Conservation (phyloP, 2,888 invertebrate genomes). For the Athalia rosae region DNA sequence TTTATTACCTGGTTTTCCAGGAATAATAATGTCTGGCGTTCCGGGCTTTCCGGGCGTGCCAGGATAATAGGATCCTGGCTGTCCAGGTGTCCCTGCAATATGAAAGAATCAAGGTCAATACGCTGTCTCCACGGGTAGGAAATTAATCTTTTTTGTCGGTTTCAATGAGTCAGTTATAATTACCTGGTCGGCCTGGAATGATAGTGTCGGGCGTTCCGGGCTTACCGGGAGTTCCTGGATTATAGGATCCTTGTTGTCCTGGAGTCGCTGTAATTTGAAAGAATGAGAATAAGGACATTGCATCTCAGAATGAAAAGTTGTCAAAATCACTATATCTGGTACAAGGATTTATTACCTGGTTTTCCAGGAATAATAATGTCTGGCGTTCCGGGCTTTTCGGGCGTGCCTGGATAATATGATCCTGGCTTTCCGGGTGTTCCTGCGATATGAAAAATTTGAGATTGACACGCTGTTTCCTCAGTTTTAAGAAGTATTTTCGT, state of each 20-base stretch:
- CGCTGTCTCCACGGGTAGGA: too few species aligned
- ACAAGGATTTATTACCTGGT: conserved; percentile 56
- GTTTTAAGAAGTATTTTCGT: too few species aligned
- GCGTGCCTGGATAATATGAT: conserved; percentile 57
- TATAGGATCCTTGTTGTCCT: conserved; percentile 18
- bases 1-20: conserved; percentile 51
- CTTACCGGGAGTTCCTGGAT: conserved; percentile 43
- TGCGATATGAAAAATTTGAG: too few species aligned
- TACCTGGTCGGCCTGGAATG: conserved; percentile 47
- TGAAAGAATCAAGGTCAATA: too few species aligned
- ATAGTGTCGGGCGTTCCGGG: conserved; percentile 51
- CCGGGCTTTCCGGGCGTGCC: too few species aligned
- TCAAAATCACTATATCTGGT: conserved; percentile 3
- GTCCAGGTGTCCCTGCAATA: too few species aligned
- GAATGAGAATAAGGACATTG: too few species aligned
- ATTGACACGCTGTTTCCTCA: too few species aligned
- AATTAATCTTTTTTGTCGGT: not conserved
- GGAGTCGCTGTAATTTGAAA: conserved; percentile 64
- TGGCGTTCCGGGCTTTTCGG: conserved; percentile 64
- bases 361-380: conserved; percentile 48
- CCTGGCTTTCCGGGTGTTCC: too few species aligned
- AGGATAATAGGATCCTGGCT: too few species aligned
- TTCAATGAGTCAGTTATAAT: not conserved
- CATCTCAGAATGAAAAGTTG: too few species aligned
- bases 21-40: too few species aligned